A percentile compares a stretch with the other conserved stretches of the same genome.
Evolutionary conservation across 2,888 invertebrate species (phyloP).

Genomic region (Ferdinandea cuprea): DNA sequence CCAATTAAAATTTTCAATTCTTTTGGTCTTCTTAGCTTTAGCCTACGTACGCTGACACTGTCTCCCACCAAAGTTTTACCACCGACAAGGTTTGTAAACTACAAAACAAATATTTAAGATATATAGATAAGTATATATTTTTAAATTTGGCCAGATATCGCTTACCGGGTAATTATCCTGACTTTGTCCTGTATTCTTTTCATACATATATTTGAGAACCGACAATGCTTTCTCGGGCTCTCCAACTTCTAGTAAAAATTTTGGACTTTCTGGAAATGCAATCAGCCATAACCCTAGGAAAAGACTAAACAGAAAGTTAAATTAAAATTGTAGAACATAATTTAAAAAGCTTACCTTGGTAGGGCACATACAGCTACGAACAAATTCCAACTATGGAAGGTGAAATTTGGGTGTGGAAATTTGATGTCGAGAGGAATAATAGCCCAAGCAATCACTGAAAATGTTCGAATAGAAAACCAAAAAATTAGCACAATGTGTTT

Average conservation of each 20-base stretch:
- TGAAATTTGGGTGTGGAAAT: slow-evolving; percentile 85
- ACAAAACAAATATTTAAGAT: slow-evolving; percentile 63
- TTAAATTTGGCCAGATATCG: background rate
- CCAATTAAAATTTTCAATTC: slow-evolving; percentile 87
- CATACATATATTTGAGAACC: slow-evolving; percentile 88
- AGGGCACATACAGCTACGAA: slow-evolving; percentile 90
- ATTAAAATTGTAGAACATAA: background rate
- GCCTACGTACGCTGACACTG: slow-evolving; percentile 85
- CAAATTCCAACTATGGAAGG: slow-evolving; percentile 91
- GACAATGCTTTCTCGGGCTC: slow-evolving; percentile 90
- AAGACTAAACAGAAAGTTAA: slow-evolving; percentile 75
- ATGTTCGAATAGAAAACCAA: slow-evolving; percentile 24
- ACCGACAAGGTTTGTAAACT: slow-evolving; percentile 89
- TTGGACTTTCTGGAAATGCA: slow-evolving; percentile 91
- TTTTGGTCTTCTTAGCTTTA: slow-evolving; percentile 89
- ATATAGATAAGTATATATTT: background rate
- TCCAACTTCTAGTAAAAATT: slow-evolving; percentile 91
- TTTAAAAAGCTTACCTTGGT: slow-evolving; percentile 84
- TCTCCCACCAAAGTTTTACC: slow-evolving; percentile 82
- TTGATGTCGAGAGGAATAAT: slow-evolving; percentile 89
- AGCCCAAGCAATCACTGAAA: slow-evolving; percentile 89
- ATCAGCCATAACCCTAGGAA: slow-evolving; percentile 86
- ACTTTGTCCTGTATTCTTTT: slow-evolving; percentile 88
- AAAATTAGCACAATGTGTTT: too few relatives aligned
- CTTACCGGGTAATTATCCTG: slow-evolving; percentile 89